Base-by-base conservation (phyloP, 2,888 invertebrate genomes). In the Nebria brevicollis region DNA sequence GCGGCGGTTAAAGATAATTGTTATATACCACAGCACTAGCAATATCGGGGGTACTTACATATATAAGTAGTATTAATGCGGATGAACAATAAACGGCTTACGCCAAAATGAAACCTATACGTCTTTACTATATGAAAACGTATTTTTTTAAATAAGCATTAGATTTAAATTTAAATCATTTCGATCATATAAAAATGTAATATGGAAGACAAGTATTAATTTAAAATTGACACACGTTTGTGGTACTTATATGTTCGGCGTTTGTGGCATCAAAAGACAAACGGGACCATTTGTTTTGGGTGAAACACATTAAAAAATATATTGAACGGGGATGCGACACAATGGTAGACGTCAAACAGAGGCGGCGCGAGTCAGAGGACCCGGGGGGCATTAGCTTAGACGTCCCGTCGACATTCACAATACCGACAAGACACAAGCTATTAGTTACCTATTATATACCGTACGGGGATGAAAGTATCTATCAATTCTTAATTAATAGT, bases 251-350 rank as follows among this genome's bases (percentile, higher is more conserved):
- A 25, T 34, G 25, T 70, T 70, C 70, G 70, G 70, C 70, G 34
- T 70, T 70, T 70, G 70, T n/a, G 42, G 42, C 73, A 73, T 68
- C 43, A 34, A 66, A 72, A 77, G 72, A 72, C 79, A 75, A 74
- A 43, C 54, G 43, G 73, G 66, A 26, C 87, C 89, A 89, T 89
- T 89, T 89, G 89, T 89, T 89, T 89, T 88, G 87, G 87, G 87
- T 85, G 86, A 88, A 89, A 88, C 88, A 87, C 87, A 89, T 89
- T 88, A 88, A 88, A 89, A 88, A 89, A 88, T 88, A 88, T 88
- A 88, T 88, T 87, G 88, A 88, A 85, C 88, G 88, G 88, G 88
- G 88, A 88, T 86, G 87, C 87, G 88, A 88, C 88, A 89, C 89
- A 88, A 89, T 88, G 86, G 87, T 87, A 86, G 87, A 87, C 87